Conservation (phyloP, 2,113 vertebrate genomes). For the Raja brachyura region DNA sequence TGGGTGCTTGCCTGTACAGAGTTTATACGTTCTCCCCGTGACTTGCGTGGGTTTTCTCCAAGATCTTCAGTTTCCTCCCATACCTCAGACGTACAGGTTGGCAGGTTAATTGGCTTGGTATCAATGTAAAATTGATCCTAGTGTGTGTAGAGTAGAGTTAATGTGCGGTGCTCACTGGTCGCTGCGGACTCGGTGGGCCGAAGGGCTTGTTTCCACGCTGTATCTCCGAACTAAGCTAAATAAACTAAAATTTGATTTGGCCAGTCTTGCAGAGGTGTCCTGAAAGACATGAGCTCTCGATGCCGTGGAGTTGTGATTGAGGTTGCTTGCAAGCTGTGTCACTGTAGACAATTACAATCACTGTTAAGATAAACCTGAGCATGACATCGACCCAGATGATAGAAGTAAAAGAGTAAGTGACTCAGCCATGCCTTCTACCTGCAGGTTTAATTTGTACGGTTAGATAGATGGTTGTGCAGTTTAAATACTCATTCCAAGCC, state of each 20-base stretch:
- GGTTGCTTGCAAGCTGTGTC: neutral
- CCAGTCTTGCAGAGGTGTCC: neutral
- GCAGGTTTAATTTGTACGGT: neutral
- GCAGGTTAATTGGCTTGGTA: too few species aligned
- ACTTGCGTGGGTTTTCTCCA: too few species aligned
- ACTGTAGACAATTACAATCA: neutral
- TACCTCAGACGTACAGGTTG: too few species aligned
- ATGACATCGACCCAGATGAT: neutral
- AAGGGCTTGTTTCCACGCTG: too few species aligned
- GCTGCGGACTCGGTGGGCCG: too few species aligned
- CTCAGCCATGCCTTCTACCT: neutral
- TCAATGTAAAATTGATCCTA: too few species aligned
- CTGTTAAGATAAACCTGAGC: neutral
- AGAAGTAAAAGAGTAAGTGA: neutral
- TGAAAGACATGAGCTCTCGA: neutral
- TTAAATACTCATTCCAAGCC: neutral
- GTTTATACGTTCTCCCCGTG: too few species aligned
- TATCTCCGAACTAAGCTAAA: too few species aligned
- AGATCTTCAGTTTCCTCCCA: too few species aligned
- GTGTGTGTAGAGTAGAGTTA: too few species aligned
- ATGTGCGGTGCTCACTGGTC: too few species aligned
- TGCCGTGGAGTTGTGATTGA: neutral
- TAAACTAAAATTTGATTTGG: neutral
- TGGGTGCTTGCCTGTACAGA: too few species aligned
- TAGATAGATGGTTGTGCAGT: neutral